Evolutionary conservation across 2,888 invertebrate species (phyloP).

Genomic region (Anarsia innoxiella): DNA sequence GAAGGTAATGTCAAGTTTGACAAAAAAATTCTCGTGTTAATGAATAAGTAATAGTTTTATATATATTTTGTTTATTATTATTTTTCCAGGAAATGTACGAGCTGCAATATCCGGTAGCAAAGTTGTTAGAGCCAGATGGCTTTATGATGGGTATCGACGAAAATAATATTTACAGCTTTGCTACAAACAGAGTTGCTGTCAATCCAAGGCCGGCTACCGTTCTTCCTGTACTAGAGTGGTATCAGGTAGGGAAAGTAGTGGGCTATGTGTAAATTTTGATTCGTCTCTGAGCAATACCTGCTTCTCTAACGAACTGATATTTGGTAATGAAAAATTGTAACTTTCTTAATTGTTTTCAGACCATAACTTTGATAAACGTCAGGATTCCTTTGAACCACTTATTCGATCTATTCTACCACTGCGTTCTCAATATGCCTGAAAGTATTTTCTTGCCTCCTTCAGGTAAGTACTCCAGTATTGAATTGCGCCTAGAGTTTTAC

Average conservation of each 20-base stretch:
- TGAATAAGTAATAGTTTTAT: too few relatives aligned
- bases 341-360: too few relatives aligned
- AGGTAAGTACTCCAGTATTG: too few relatives aligned
- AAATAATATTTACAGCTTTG: conserved; percentile 96
- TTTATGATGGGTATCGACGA: conserved; percentile 95
- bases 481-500: too few relatives aligned
- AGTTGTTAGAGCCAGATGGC: conserved; percentile 97
- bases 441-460: conserved; percentile 53
- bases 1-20: too few relatives aligned
- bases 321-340: too few relatives aligned
- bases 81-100: conserved; percentile 46
- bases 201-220: conserved; percentile 86
- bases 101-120: conserved; percentile 77
- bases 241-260: conserved; percentile 82
- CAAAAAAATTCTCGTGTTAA: too few relatives aligned
- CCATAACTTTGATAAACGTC: conserved; percentile 91
- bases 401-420: conserved; percentile 93
- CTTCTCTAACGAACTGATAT: too few relatives aligned
- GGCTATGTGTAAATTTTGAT: too few relatives aligned
- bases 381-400: conserved; percentile 90
- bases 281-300: too few relatives aligned
- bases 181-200: conserved; percentile 87
- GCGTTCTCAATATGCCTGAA: conserved; percentile 78
- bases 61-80: too few relatives aligned
- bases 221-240: conserved; percentile 91